Evolutionary conservation across 2,888 invertebrate species (phyloP).

Genomic region (Anthrax anthrax): DNA sequence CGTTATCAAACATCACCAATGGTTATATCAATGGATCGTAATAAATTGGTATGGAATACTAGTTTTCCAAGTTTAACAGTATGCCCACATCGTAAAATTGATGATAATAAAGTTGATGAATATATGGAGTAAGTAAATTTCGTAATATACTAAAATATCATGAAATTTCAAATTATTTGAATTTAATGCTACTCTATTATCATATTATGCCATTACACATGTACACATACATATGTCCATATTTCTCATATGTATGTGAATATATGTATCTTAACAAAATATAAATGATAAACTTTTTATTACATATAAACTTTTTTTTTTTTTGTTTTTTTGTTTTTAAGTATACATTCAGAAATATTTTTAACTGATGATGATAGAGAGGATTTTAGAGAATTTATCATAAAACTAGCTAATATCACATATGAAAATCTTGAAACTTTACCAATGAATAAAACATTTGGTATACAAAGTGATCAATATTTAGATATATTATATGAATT

Average conservation of each 20-base stretch:
- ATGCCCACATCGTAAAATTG: slow-evolving; percentile 45
- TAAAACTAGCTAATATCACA: slow-evolving; percentile 41
- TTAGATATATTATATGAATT: slow-evolving; percentile 37
- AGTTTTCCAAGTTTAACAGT: slow-evolving; percentile 54
- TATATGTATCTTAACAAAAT: no score
- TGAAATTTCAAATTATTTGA: neutral
- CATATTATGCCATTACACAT: no score
- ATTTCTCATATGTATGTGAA: no score
- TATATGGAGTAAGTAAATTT: slow-evolving; percentile 38
- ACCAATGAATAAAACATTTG: slow-evolving; percentile 37
- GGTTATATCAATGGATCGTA: slow-evolving; percentile 58
- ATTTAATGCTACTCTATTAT: no score
- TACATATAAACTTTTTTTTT: neutral
- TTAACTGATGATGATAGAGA: slow-evolving; percentile 37
- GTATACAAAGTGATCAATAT: slow-evolving; percentile 41
- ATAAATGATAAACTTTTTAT: no score
- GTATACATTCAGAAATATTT: slow-evolving; percentile 21
- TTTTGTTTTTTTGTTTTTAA: slow-evolving; percentile 6
- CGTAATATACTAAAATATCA: no score
- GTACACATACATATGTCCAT: no score
- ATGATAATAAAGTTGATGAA: slow-evolving; percentile 38
- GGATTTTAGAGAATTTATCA: slow-evolving; percentile 40
- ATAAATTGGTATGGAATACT: slow-evolving; percentile 57
- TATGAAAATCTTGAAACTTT: slow-evolving; percentile 45
- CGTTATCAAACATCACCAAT: slow-evolving; percentile 56